Evolutionary conservation across 2,888 invertebrate genomes (phyloP).

Genomic region (Busseola fusca): DNA sequence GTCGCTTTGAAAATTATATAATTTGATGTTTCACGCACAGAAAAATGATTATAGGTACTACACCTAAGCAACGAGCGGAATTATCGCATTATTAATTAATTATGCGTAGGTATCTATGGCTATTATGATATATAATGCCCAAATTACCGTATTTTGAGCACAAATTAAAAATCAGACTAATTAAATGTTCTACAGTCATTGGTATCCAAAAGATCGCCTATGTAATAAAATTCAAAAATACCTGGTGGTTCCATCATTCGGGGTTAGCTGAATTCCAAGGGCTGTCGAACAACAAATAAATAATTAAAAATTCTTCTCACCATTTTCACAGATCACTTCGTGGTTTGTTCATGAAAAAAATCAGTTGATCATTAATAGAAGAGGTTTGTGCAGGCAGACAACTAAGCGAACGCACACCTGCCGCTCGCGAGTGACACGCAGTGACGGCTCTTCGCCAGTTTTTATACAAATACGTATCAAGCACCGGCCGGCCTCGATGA

Average conservation of each 20-base stretch:
- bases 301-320: constrained; percentile 52
- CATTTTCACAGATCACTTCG: constrained; percentile 55
- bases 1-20: not conserved
- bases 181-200: not conserved
- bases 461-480: constrained; percentile 71
- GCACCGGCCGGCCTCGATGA: constrained; percentile 53
- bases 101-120: constrained; percentile 2
- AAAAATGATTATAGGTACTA: not conserved
- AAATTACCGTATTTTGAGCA: not conserved
- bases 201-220: not conserved
- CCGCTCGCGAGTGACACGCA: constrained; percentile 67
- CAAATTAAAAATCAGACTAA: not conserved
- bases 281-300: constrained; percentile 26
- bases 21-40: not conserved
- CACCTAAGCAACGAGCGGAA: not conserved
- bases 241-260: constrained; percentile 26
- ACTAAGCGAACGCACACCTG: constrained; percentile 61
- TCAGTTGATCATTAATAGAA: constrained; percentile 34
- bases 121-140: not conserved
- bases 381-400: constrained; percentile 30
- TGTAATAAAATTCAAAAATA: constrained; percentile 3
- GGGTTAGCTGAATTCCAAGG: constrained; percentile 32
- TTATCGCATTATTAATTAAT: constrained; percentile 15
- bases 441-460: constrained; percentile 62
- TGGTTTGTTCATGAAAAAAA: constrained; percentile 37